Evolutionary conservation across 2,888 invertebrate genomes (phyloP), one percentile per base, ranked within the genome.

Genomic region (Euspilapteryx auroguttella): DNA sequence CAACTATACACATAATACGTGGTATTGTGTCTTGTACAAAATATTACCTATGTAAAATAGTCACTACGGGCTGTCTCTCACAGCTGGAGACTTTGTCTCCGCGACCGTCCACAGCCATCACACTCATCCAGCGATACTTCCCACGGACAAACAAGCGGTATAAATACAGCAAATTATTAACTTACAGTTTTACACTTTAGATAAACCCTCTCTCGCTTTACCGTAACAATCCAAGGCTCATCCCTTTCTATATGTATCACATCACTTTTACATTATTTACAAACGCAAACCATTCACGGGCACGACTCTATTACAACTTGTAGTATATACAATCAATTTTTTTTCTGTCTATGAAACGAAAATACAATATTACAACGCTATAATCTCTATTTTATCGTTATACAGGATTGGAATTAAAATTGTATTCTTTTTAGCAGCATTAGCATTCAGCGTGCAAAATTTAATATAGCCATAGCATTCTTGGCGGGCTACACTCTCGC

Each of bases 281-380:
- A 73, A 49, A 51, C 15, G 21, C 51, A 53, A 53, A 57, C 56
- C 47, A 54, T 55, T 54, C 65, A 49, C 55, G 21, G 28, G 27
- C 22, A 21, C 26, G 53, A 54, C 53, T 55, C 61, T 66, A 61
- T 57, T 64, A 65, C 62, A 56, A 66, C 69, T 69, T 73, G 69
- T 75, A 71, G 73, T 75, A 75, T 75, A 68, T 75, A 75, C 73
- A 75, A 71, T 69, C 66, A 69, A 65, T 65, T 64, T 47, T 39
- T 30, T 56, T 50, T 52, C 47, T 43, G 61, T 56, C n/a, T n/a
- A n/a, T n/a, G n/a, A n/a, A n/a, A 61, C 68, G 69, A 69, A 71
- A 66, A 71, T 71, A 71, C 66, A 66, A n/a, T 62, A 54, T 62
- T 64, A 63, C 65, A 64, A 64, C 51, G 59, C 65, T 69, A 64